phyloP scores from a whole-genome alignment of 2,797 vertebrate genomes.

The Lutra lutra region DNA sequence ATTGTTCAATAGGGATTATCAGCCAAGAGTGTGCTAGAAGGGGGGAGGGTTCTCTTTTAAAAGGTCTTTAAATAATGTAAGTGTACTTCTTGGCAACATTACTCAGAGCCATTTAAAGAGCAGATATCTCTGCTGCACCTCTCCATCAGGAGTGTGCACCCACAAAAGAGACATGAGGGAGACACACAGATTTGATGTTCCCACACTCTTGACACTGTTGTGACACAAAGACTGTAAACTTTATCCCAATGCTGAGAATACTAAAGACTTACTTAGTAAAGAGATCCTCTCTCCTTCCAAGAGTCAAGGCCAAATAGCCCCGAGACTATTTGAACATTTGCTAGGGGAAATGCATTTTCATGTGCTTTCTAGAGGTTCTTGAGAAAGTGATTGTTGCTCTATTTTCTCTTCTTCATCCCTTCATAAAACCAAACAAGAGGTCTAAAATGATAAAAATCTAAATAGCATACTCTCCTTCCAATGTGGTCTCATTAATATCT shows the following conservation, averaged over 20 bases:
- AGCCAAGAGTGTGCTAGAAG: slow-evolving; percentile 69
- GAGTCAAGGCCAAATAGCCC: not conserved
- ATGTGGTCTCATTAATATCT: accelerated
- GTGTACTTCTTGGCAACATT: slow-evolving; percentile 75
- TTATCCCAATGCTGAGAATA: not conserved
- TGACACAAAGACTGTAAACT: not conserved
- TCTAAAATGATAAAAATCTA: not conserved
- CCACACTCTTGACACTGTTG: not conserved
- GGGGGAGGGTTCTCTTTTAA: slow-evolving; percentile 70
- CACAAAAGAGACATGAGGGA: accelerated
- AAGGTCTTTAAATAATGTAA: slow-evolving; percentile 81
- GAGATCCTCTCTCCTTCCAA: not conserved
- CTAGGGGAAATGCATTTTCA: not conserved
- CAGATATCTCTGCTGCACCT: slow-evolving; percentile 50
- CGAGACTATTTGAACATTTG: not conserved
- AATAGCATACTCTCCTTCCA: not conserved
- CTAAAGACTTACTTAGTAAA: not conserved
- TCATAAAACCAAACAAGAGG: not conserved
- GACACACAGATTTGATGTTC: not conserved
- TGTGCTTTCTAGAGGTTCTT: not conserved
- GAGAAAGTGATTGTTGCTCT: not conserved
- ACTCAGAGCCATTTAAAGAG: slow-evolving; percentile 73
- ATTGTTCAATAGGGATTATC: slow-evolving; percentile 64
- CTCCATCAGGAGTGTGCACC: not conserved
- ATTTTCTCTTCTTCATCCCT: not conserved